These are phyloP conservation scores for Borostomias antarcticus DNA, from an alignment of 2,797 vertebrate genomes.

Conservation along the genomic window DNA sequence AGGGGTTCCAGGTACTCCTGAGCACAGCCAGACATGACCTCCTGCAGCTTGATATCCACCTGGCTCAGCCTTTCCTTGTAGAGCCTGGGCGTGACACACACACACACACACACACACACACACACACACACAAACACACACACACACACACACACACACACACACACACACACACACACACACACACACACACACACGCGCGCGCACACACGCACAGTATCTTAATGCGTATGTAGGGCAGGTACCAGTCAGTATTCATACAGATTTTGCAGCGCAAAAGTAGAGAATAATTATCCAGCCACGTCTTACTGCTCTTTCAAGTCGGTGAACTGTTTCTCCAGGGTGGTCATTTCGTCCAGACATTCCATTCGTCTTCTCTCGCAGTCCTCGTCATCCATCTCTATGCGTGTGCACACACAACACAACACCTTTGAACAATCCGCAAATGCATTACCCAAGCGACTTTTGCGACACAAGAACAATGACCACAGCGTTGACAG, in stretches of 20 bases:
- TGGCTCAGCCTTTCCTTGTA: conserved; percentile 97
- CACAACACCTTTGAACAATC: neutral
- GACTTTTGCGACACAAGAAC: neutral
- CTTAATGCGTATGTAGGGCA: neutral
- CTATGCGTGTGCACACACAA: conserved; percentile 76
- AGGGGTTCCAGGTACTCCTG: conserved; percentile 96
- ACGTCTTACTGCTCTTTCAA: conserved; percentile 96
- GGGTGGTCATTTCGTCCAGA: conserved; percentile 98
- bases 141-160: conserved; percentile 3
- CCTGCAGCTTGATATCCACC: conserved; percentile 97
- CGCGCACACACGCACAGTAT: neutral
- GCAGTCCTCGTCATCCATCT: conserved; percentile 99
- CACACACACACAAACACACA: neutral
- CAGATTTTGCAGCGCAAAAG: neutral
- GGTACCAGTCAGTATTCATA: neutral
- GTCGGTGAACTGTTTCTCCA: conserved; percentile 99
- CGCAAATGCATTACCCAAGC: neutral
- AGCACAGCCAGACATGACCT: conserved; percentile 96
- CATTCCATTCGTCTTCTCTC: conserved; percentile 98
- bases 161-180: conserved; percentile 6
- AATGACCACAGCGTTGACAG: neutral
- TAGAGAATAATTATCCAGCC: neutral
- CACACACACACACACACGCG: conserved; percentile 3
- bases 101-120: conserved; percentile 37
- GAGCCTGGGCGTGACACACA: conserved; percentile 80